Percentiles rank a stretch among this genome's conserved stretches.
Evolutionary conservation across 1,140 invertebrate genomes (phyloP).

Genomic region (Aphaenogaster rudis): DNA sequence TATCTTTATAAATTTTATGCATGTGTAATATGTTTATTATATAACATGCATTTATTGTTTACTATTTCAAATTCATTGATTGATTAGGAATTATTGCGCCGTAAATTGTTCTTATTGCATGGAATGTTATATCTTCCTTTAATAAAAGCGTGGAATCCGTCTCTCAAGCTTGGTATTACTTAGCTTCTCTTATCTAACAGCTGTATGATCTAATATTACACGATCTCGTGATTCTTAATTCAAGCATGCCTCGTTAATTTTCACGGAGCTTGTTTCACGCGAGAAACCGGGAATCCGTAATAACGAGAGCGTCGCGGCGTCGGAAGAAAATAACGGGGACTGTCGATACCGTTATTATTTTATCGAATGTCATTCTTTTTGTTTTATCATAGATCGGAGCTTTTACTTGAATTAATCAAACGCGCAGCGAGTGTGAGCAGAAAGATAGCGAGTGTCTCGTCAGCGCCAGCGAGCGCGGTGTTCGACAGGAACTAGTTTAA

Average conservation of each 20-base stretch:
- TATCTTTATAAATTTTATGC: conserved; percentile 8
- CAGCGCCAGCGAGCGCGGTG: not conserved
- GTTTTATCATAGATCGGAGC: not conserved
- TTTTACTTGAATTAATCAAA: conserved; percentile 37
- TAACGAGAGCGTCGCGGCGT: not conserved
- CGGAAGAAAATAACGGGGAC: not conserved
- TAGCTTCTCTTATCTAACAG: not conserved
- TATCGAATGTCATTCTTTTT: conserved; percentile 1
- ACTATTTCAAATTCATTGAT: not conserved
- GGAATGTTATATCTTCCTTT: not conserved
- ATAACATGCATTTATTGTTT: not conserved
- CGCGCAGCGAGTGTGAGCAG: not conserved
- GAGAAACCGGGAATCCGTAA: not conserved
- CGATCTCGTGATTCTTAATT: conserved; percentile 17
- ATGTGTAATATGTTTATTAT: not conserved
- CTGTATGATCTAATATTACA: not conserved
- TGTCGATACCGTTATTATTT: not conserved
- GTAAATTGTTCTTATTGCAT: not conserved
- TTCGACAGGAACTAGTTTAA: conserved; percentile 39
- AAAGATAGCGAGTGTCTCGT: not conserved
- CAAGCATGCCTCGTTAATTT: not conserved
- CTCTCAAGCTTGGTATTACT: not conserved
- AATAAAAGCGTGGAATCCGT: not conserved
- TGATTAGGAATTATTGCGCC: not conserved
- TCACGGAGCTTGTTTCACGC: not conserved